Percentiles rank a stretch among this genome's conserved stretches.
Evolutionary conservation across 2,888 invertebrate genomes (phyloP).

Genomic region (Stegophylla sp.): DNA sequence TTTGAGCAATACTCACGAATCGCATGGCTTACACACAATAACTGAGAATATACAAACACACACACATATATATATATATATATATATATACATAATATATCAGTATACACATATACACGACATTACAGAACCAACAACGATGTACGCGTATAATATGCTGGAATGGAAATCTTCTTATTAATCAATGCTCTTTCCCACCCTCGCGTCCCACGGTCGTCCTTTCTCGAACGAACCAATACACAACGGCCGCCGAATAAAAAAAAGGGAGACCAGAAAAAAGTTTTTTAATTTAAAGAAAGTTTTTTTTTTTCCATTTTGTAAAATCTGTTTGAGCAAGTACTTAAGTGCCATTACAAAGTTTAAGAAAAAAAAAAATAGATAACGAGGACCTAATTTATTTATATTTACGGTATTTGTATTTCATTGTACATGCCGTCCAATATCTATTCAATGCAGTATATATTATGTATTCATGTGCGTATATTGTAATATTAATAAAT

Average conservation of each 20-base stretch:
- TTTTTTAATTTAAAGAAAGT: slow-evolving; percentile 56
- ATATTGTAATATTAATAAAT: not conserved
- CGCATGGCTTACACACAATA: slow-evolving; percentile 44
- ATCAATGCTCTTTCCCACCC: slow-evolving; percentile 45
- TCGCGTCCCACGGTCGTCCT: slow-evolving; percentile 11
- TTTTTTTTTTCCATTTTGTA: slow-evolving; percentile 42
- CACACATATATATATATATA: not conserved
- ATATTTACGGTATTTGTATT: slow-evolving; percentile 44
- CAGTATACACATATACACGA: slow-evolving; percentile 39
- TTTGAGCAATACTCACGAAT: slow-evolving; percentile 49
- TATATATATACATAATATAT: not conserved
- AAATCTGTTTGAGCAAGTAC: slow-evolving; percentile 54
- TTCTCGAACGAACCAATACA: slow-evolving; percentile 20
- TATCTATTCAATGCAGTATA: slow-evolving; percentile 5
- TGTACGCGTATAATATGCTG: slow-evolving; percentile 23
- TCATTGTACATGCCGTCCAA: not conserved
- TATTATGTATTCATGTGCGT: not conserved
- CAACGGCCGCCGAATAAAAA: slow-evolving; percentile 13
- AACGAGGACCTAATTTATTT: slow-evolving; percentile 56
- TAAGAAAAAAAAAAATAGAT: slow-evolving; percentile 45
- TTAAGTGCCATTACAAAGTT: slow-evolving; percentile 56
- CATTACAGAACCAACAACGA: slow-evolving; percentile 33
- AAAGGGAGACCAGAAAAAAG: slow-evolving; percentile 33
- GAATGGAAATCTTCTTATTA: slow-evolving; percentile 54
- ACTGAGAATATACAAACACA: slow-evolving; percentile 5